Evolutionary conservation across 2,113 vertebrate genomes (phyloP), one percentile per base, ranked within the genome.

Genomic region (Oceanodroma tethys): DNA sequence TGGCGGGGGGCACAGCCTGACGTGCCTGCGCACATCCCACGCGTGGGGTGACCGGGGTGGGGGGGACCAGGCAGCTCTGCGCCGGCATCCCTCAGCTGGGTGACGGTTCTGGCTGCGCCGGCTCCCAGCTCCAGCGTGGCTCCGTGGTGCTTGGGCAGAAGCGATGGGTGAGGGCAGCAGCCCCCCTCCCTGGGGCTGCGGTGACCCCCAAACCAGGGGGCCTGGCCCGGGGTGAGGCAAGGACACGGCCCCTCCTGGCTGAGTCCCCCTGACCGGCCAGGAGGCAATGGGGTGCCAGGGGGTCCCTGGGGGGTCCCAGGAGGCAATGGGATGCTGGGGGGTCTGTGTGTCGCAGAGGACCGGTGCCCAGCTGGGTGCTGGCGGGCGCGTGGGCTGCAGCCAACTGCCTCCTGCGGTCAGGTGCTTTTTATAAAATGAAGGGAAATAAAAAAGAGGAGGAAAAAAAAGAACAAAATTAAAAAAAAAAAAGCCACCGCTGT

Each of bases 341-440:
- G 3, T 59, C 65, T 34, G 38, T 56, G 72, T 81, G 74, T 79
- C 0, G 17, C 56, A 27, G 67, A 36, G 65, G 38, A 56, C 43
- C 0, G 9, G 50, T 76, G 10, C 40, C 48, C 8, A 17, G 72
- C 15, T 38, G 26, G 48, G 55, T 47, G 71, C 75, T 83, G 89
- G 56, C n/a, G 2, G 40, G 74, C 4, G 84, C 3, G 93, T 93
- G 72, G 81, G 59, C 90, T 94, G 81, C 40, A 70, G 93, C 80
- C 89, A 30, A 68, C 82, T 85, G 56, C 88, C 95, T 97, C 21
- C 96, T 98, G 98, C 20, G 97, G 97, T 97, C 87, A 93, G 95
- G 92, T 97, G 97, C 96, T 94, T 97, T 90, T 95, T 96, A 97
- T 92, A 78, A 95, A 94, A 23, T 16, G 56, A 20, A 70, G 58